These are phyloP conservation scores for Watersipora subatra DNA, from an alignment of 1,140 invertebrate genomes.

Conservation along the genomic window DNA sequence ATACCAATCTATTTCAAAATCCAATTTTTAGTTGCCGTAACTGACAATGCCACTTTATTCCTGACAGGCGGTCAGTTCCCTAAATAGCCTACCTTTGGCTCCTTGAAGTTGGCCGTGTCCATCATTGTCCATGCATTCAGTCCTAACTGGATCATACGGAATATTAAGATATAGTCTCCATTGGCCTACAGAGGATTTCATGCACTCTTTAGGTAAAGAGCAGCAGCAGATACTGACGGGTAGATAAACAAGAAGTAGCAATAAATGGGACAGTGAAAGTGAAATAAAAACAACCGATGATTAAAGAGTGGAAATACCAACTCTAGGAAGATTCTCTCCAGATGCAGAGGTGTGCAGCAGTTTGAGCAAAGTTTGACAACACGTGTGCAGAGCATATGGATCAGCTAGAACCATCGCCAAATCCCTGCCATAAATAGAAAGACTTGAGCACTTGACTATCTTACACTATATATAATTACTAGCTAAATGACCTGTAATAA, in stretches of 20 bases:
- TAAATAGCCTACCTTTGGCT: constrained; percentile 72
- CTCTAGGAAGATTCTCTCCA: not conserved
- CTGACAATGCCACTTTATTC: too few species aligned
- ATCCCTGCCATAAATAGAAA: constrained; percentile 45
- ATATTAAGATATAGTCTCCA: constrained; percentile 70
- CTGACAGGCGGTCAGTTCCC: too few species aligned
- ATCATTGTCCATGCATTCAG: constrained; percentile 94
- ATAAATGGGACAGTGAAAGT: not conserved
- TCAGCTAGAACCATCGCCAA: constrained; percentile 93
- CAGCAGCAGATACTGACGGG: not conserved
- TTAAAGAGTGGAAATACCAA: not conserved
- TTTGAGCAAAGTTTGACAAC: constrained; percentile 80
- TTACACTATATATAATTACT: not conserved
- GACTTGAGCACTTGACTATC: not conserved
- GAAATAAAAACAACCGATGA: too few species aligned
- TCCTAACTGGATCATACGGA: constrained; percentile 81
- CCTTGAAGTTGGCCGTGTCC: constrained; percentile 75
- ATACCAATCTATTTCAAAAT: not conserved
- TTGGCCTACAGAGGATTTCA: constrained; percentile 51
- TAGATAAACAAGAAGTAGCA: not conserved
- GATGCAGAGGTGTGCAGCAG: constrained; percentile 67
- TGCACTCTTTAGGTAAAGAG: not conserved
- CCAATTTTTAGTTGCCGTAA: not conserved
- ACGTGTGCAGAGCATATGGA: constrained; percentile 89
- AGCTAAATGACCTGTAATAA: too few species aligned